Evolutionary conservation across 2,888 invertebrate species (phyloP).

Genomic region (Amphipyra tragopoginis): DNA sequence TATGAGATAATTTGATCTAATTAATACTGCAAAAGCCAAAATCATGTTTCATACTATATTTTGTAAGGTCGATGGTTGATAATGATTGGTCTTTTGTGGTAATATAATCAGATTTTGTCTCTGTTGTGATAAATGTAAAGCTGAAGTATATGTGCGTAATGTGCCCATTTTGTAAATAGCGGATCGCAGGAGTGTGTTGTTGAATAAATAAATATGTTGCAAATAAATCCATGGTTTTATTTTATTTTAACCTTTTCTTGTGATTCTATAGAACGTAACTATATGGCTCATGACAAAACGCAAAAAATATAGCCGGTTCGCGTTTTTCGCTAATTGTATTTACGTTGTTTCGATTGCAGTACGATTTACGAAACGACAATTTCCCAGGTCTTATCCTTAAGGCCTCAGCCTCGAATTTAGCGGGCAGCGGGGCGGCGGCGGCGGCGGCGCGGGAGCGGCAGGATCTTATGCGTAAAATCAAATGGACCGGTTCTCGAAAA

Average conservation of each 20-base stretch:
- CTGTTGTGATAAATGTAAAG: slow-evolving; percentile 12
- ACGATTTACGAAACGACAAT: too few species aligned
- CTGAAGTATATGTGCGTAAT: slow-evolving; percentile 39
- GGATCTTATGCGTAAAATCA: too few species aligned
- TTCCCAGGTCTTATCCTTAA: too few species aligned
- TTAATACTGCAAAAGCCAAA: slow-evolving; percentile 1
- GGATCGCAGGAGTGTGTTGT: slow-evolving; percentile 54
- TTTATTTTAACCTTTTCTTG: background rate
- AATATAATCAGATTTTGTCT: slow-evolving; percentile 1
- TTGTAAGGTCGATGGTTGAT: background rate
- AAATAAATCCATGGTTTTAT: slow-evolving; percentile 12
- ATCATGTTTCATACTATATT: background rate
- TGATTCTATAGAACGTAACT: too few species aligned
- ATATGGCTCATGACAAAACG: too few species aligned
- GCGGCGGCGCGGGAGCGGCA: too few species aligned
- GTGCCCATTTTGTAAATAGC: slow-evolving; percentile 63
- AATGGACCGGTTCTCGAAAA: too few species aligned
- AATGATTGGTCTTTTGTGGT: slow-evolving; percentile 1
- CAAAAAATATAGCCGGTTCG: too few species aligned
- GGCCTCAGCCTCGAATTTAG: too few species aligned
- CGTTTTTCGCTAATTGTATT: too few species aligned
- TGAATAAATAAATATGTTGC: slow-evolving; percentile 59
- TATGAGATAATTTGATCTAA: slow-evolving; percentile 5
- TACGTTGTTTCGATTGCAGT: too few species aligned
- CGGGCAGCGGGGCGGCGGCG: too few species aligned